These are phyloP conservation scores for Eulemur albifrons DNA, from an alignment of 2,797 vertebrate genomes.

Conservation along the genomic window DNA sequence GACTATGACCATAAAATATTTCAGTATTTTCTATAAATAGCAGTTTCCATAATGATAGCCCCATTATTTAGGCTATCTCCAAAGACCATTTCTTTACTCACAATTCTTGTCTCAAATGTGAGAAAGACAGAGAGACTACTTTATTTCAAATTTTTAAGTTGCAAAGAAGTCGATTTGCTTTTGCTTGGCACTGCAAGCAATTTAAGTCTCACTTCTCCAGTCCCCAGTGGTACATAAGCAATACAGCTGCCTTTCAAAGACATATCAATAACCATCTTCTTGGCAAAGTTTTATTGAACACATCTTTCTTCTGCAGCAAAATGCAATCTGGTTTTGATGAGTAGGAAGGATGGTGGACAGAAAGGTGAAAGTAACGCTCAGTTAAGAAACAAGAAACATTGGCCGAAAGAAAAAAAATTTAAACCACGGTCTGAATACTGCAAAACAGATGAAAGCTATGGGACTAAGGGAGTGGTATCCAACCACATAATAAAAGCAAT, in stretches of 20 bases:
- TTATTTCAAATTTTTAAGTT: slow-evolving; percentile 57
- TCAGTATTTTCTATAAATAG: not conserved
- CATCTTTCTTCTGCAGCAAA: slow-evolving; percentile 70
- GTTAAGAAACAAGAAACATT: slow-evolving; percentile 25
- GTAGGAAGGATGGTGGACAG: slow-evolving; percentile 50
- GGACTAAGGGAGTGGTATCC: not conserved
- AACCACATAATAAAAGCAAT: slow-evolving; percentile 60
- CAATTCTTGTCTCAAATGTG: slow-evolving; percentile 30
- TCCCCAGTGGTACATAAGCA: slow-evolving; percentile 49
- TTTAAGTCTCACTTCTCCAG: slow-evolving; percentile 8
- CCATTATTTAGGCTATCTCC: not conserved
- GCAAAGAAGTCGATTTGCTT: slow-evolving; percentile 48
- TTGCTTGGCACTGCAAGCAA: slow-evolving; percentile 46
- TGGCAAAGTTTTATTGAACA: slow-evolving; percentile 67
- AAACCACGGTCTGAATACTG: slow-evolving; percentile 1
- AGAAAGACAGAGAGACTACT: not conserved
- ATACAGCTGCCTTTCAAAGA: slow-evolving; percentile 59
- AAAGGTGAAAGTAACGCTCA: slow-evolving; percentile 44
- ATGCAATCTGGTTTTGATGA: slow-evolving; percentile 68
- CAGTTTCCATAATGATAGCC: not conserved
- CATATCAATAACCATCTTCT: slow-evolving; percentile 64
- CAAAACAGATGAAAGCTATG: not conserved
- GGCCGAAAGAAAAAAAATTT: not conserved
- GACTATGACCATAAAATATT: not conserved
- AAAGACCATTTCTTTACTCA: slow-evolving; percentile 35